Evolutionary conservation across 2,888 invertebrate species (phyloP).

Genomic region (Phaedon cochleariae): DNA sequence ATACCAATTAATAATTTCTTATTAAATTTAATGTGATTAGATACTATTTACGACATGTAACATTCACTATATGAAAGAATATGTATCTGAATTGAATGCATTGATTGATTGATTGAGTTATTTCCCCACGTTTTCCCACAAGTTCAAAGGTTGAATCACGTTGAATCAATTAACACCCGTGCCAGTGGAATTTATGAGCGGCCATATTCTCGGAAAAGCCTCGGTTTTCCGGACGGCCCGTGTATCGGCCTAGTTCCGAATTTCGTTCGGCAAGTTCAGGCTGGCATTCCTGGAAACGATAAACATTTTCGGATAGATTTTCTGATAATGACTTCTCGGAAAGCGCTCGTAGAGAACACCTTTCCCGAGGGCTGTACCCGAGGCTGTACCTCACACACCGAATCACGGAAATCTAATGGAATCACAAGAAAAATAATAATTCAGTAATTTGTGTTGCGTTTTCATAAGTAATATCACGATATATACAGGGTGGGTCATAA

Average conservation of each 20-base stretch:
- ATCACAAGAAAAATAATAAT: neutral
- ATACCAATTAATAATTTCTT: too few relatives aligned
- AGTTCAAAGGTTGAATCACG: too few relatives aligned
- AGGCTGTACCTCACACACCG: neutral
- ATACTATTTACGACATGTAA: too few relatives aligned
- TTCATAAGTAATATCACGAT: too few relatives aligned
- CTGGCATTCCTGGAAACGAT: constrained; percentile 1
- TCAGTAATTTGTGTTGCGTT: neutral
- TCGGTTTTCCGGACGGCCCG: neutral
- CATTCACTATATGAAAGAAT: too few relatives aligned
- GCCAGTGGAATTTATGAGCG: neutral
- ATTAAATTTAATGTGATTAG: too few relatives aligned
- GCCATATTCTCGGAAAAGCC: neutral
- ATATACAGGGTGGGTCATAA: too few relatives aligned
- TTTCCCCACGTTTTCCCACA: too few relatives aligned
- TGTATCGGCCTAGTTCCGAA: constrained; percentile 1
- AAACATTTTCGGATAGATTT: neutral
- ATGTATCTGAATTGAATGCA: too few relatives aligned
- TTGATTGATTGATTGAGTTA: too few relatives aligned
- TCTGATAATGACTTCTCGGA: neutral
- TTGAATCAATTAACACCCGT: too few relatives aligned
- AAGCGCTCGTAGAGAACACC: neutral
- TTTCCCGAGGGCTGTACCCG: too few relatives aligned
- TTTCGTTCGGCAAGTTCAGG: neutral
- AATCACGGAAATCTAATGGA: neutral